Evolutionary conservation across 2,113 vertebrate genomes (phyloP), one percentile per base, ranked within the genome.

Genomic region (Bubalus kerabau): DNA sequence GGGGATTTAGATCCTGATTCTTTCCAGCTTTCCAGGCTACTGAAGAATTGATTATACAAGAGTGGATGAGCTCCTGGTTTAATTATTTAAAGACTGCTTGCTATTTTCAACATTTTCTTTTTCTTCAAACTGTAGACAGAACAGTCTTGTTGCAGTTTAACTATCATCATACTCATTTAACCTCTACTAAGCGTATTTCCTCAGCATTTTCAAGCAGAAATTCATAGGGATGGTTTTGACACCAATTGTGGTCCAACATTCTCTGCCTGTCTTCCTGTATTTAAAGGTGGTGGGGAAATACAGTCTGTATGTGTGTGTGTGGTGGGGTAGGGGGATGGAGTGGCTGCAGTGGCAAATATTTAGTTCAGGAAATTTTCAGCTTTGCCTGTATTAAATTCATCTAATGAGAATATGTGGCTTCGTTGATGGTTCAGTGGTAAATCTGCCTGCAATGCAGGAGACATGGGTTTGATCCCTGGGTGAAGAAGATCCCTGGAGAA

Each of bases 41-140:
- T 30, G 13, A 97, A 81, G 43, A 97, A 96, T 92, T 88, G 87
- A 85, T 95, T 95, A 85, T 90, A 7, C 64, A 88, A 86, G 52
- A 71, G 12, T 57, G 28, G 78, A 89, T 91, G 83, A 96, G 87
- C 59, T 95, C 16, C 50, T 52, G 71, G 43, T 48, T 87, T 96
- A 92, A 90, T 96, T 93, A 91, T 83, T 97, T 97, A 87, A 96
- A 36, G 7, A 24, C 24, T 64, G 32, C 24, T 91, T 86, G 36
- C 28, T 87, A 52, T 80, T 97, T 96, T 96, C 80, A 95, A 86
- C 36, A n/a, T 80, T 94, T 80, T 32, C 19, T 80, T 71, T 46
- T 57, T 43, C 67, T 12, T 80, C 23, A 67, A 16, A n/a, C 50
- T 78, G 14, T 64, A 78, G 76, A 89, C 6, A 84, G 83, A 90